Conservation (phyloP, 2,113 vertebrate species). For the Malurus elegans region DNA sequence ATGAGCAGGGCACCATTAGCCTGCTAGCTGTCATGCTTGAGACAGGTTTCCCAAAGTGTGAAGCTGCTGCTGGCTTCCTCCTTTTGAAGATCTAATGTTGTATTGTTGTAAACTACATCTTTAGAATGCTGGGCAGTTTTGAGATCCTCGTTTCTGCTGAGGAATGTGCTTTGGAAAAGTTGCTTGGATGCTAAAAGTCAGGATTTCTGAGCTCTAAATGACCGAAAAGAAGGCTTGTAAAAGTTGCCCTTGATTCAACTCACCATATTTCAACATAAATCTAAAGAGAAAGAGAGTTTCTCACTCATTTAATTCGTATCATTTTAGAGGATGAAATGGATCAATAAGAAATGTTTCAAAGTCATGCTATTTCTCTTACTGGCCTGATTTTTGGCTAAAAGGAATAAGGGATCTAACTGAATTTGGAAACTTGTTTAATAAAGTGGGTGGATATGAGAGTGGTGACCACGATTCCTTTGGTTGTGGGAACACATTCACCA, state of each 20-base stretch:
- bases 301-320: not conserved
- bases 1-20: not conserved
- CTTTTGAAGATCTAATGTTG: not conserved
- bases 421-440: not conserved
- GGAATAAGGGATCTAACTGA: not conserved
- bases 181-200: not conserved
- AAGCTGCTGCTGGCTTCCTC: not conserved
- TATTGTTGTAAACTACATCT: not conserved
- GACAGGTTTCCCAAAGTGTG: not conserved
- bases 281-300: not conserved
- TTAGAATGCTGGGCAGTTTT: not conserved
- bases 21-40: not conserved
- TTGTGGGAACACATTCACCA: not conserved
- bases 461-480: not conserved
- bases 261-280: fast-evolving
- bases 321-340: not conserved
- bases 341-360: not conserved
- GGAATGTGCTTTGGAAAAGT: not conserved
- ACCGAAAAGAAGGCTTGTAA: not conserved
- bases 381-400: not conserved
- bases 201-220: not conserved
- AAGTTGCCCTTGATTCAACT: not conserved
- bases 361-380: not conserved
- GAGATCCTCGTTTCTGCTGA: fast-evolving
- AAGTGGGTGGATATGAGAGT: not conserved